Conservation (phyloP, 2,888 invertebrate species). For the Orchesella flavescens region DNA sequence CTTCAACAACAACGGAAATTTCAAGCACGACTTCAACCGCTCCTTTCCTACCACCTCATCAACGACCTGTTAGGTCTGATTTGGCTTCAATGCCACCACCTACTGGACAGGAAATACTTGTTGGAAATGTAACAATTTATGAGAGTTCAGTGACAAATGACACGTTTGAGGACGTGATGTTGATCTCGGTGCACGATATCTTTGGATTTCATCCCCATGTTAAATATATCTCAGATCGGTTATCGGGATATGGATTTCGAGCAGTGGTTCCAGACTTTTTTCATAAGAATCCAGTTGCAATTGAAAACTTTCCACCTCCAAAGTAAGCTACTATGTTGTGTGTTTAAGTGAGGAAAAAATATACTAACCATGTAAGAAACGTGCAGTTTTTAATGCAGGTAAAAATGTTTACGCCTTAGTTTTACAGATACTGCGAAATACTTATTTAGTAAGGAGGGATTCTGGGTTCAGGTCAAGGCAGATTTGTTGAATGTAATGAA, state of each 20-base stretch:
- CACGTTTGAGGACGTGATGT: conserved; percentile 42
- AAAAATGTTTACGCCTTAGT: background rate
- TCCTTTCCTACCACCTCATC: conserved; percentile 41
- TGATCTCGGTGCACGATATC: conserved; percentile 64
- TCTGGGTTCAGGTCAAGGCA: conserved; percentile 52
- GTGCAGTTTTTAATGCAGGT: background rate
- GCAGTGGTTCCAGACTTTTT: conserved; percentile 64
- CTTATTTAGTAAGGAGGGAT: conserved; percentile 45
- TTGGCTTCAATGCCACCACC: conserved; percentile 53
- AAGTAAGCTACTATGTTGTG: conserved; percentile 47
- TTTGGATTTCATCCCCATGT: conserved; percentile 67
- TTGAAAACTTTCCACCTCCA: conserved; percentile 62
- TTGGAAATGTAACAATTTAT: conserved; percentile 64
- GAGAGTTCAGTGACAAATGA: conserved; percentile 59
- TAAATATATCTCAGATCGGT: conserved; percentile 59
- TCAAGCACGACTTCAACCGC: background rate
- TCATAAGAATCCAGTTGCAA: conserved; percentile 55
- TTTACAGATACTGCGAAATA: conserved; percentile 44
- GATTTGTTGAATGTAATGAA: conserved; percentile 48
- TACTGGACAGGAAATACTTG: conserved; percentile 44
- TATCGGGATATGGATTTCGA: conserved; percentile 53
- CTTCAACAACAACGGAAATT: background rate
- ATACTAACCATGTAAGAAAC: background rate
- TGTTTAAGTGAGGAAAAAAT: background rate
- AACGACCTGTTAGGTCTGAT: conserved; percentile 48